Evolutionary conservation across 2,797 vertebrate species (phyloP), one percentile per base, ranked within the genome.

Genomic region (Parauchenoglanis punctatus): DNA sequence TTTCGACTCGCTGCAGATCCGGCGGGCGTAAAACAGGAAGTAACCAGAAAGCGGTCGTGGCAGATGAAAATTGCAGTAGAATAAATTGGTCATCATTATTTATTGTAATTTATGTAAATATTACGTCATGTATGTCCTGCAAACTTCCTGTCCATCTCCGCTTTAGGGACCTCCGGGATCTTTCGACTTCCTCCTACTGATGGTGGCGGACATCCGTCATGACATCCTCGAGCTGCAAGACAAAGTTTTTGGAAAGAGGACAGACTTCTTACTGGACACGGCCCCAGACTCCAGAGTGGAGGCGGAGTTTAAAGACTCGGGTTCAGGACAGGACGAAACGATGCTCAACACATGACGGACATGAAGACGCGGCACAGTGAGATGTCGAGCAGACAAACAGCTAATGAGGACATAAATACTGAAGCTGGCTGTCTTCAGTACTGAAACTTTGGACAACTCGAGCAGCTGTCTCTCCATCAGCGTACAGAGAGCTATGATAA

Each of bases 191-290:
- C 94, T 96, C 4, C 89, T 96, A 49, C 93, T 97, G 72, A 95
- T 96, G 95, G 96, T 96, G 94, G 95, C 95, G 0, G 95, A 96
- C 92, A 94, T 96, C 89, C 95, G 94, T 31, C 95, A 95, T 0
- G 96, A 96, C 91, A 96, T 96, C 84, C 95, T 94, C 20, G 96
- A 96, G 68, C 93, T 97, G 65, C 96, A 96, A 91, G 94, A 96
- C 92, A 94, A 94, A 88, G 96, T 96, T 84, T 96, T 96, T 28
- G 94, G 94, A 61, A 95, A 94, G 90, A 93, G 92, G 81, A 89
- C 91, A 59, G 93, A 93, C 56, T 91, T 95, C 46, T 92, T 93
- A 5, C 87, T 95, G 84, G 95, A 97, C 87, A 87, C 65, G 49
- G 92, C 95, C 20, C 89, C 93, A 88, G 91, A 93, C 10, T 93